Evolutionary conservation across 2,888 invertebrate species (phyloP).

Genomic region (Amitus sp.): DNA sequence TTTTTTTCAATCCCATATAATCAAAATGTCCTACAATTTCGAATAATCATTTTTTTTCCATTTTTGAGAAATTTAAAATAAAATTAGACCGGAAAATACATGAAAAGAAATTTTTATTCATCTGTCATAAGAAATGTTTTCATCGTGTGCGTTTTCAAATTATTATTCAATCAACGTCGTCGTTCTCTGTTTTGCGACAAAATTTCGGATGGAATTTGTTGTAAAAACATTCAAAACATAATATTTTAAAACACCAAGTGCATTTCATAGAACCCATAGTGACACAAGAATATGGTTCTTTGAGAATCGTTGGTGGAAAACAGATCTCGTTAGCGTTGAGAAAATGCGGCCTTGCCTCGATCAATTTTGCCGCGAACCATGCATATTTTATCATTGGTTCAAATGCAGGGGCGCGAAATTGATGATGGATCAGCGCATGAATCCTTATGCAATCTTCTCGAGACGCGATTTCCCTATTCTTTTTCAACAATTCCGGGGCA

Average conservation of each 20-base stretch:
- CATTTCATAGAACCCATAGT: background rate
- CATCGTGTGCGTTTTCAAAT: too few species aligned
- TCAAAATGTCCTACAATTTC: too few species aligned
- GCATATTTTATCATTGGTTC: too few species aligned
- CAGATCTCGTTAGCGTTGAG: background rate
- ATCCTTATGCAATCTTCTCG: background rate
- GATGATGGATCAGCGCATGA: background rate
- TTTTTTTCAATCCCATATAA: too few species aligned
- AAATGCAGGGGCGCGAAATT: background rate
- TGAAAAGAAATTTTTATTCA: too few species aligned
- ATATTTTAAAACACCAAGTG: background rate
- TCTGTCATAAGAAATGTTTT: too few species aligned
- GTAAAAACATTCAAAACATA: background rate
- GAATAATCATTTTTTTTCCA: too few species aligned
- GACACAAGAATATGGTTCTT: background rate
- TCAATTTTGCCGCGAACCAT: background rate
- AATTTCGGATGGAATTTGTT: too few species aligned
- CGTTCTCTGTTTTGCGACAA: too few species aligned
- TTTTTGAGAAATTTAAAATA: too few species aligned
- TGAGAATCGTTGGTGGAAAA: background rate
- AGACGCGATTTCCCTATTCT: background rate
- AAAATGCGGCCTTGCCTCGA: background rate
- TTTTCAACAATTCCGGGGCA: background rate
- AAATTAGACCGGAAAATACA: too few species aligned
- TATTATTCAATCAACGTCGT: too few species aligned